Evolutionary conservation across 2,113 vertebrate species (phyloP), one percentile per base, ranked within the genome.

Genomic region (Tyrannus savana): DNA sequence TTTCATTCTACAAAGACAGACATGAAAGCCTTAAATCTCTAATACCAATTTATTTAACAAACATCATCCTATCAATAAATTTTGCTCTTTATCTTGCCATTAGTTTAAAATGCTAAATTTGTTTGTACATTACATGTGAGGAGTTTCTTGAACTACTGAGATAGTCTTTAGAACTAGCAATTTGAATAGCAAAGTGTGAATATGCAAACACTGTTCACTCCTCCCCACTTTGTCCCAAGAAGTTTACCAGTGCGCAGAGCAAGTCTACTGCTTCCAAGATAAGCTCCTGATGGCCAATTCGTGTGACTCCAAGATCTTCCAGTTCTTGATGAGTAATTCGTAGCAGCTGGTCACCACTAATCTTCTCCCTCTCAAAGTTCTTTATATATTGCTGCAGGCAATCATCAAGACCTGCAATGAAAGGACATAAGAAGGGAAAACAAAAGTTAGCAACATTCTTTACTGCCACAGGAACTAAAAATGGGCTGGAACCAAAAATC

Each of bases 331-430:
- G 99, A 95, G 99, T 99, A 91, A 99, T 99, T 62, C 99, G 98
- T 62, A 99, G 98, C 89, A 99, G 97, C 87, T 99, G 98, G 97
- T 99, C 99, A 0, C 99, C 99, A 64, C 99, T 99, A 63, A 99
- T 99, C 90, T 99, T 99, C 94, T 99, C 99, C 33, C 98, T 98
- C 96, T 99, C 99, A 78, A 99, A 99, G 97, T 99, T 99, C 95
- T 99, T 99, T 95, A 99, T 99, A 69, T 99, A 99, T 91, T 99
- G 99, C 95, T 99, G 99, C 96, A 99, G 96, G 87, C 99, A 99
- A 95, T 99, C 99, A 96, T 99, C 99, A 95, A 99, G 98, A 95
- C 99, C 99, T 99, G 93, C 31, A 95, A 91, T 35, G 91, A 64
- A 89, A 91, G 95, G 63, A 97, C 3, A 33, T 62, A 89, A 91